phyloP scores from a whole-genome alignment of 2,797 vertebrate species.

The Myotis daubentonii region DNA sequence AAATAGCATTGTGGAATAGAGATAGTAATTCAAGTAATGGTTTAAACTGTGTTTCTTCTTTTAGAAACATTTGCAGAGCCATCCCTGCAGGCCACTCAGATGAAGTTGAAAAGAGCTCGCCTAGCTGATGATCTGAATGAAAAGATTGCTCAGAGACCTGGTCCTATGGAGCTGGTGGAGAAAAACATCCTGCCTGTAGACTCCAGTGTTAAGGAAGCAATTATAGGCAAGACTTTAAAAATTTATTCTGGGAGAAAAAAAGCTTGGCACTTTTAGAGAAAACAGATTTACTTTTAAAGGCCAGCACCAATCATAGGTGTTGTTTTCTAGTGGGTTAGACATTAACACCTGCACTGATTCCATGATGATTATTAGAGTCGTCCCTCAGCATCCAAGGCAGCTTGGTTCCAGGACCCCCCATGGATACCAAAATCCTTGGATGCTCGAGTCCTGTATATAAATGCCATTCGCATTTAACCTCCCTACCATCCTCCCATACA shows the following conservation, averaged over 20 bases:
- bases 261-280: constrained; percentile 11
- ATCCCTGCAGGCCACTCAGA: constrained; percentile 96
- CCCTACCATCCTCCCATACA: background rate
- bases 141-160: constrained; percentile 95
- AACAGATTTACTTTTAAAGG: constrained; percentile 36
- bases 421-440: background rate
- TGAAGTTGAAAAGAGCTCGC: constrained; percentile 96
- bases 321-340: constrained; percentile 35
- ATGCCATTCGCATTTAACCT: background rate
- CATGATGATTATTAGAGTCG: background rate
- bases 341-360: background rate
- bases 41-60: constrained; percentile 53
- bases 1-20: constrained; percentile 7
- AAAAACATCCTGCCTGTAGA: constrained; percentile 98
- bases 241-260: background rate
- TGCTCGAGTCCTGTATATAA: background rate
- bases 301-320: background rate
- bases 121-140: constrained; percentile 96
- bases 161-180: constrained; percentile 96
- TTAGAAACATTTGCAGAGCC: constrained; percentile 95
- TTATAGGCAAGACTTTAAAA: constrained; percentile 87
- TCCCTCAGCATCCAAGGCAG: background rate
- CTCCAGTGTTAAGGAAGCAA: constrained; percentile 89
- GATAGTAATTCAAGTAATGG: background rate
- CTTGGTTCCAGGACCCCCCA: background rate